A percentile compares a stretch with the other conserved stretches of the same genome.
phyloP scores from a whole-genome alignment of 2,113 vertebrate genomes.

The Oncorhynchus clarkii region DNA sequence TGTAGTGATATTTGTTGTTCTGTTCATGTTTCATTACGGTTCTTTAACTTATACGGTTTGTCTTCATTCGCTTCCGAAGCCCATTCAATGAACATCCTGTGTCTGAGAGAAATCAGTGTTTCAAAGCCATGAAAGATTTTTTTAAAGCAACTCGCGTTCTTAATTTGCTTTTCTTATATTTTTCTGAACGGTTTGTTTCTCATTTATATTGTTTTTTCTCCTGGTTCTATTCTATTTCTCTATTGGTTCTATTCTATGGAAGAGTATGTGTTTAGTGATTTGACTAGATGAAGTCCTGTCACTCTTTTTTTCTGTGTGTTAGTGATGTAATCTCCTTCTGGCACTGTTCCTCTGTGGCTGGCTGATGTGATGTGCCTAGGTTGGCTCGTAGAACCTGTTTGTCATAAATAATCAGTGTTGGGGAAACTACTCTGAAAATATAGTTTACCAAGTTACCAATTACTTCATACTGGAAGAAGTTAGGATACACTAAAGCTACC shows the following conservation, averaged over 20 bases:
- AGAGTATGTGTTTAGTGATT: constrained; percentile 19
- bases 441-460: too few relatives aligned
- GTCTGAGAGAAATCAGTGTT: constrained; percentile 25
- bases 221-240: constrained; percentile 16
- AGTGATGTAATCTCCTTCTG: background rate
- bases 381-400: background rate
- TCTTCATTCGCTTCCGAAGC: constrained; percentile 20
- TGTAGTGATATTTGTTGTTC: constrained; percentile 7
- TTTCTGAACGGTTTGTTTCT: constrained; percentile 33
- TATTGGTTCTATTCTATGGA: constrained; percentile 16
- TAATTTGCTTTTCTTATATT: constrained; percentile 9
- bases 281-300: background rate
- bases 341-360: background rate
- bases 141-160: background rate
- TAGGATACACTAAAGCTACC: too few relatives aligned
- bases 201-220: background rate
- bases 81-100: background rate
- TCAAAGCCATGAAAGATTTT: constrained; percentile 7
- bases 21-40: too few relatives aligned
- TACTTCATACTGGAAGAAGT: too few relatives aligned
- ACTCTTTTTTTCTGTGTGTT: background rate
- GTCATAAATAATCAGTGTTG: too few relatives aligned
- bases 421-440: too few relatives aligned
- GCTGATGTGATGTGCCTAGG: background rate
- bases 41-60: too few relatives aligned